phyloP scores from a whole-genome alignment of 2,888 invertebrate species.

The Autographa pulchrina region DNA sequence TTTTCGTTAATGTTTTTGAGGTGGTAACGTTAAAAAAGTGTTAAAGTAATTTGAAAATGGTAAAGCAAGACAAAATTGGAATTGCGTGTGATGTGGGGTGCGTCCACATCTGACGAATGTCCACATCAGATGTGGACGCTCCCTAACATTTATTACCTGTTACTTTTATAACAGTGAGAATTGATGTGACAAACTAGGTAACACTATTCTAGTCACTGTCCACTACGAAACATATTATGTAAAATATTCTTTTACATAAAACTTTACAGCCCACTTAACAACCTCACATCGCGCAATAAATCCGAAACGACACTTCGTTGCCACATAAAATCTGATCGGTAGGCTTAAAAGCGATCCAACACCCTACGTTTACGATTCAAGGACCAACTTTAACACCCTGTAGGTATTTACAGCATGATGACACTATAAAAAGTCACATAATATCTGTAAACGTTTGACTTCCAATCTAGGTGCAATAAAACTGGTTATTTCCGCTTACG shows the following conservation, averaged over 20 bases:
- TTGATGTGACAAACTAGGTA: neutral
- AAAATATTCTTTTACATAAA: conserved; percentile 63
- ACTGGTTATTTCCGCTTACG: conserved; percentile 64
- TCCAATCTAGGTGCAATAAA: conserved; percentile 74
- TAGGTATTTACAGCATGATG: conserved; percentile 79
- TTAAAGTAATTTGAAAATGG: neutral
- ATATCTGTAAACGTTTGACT: conserved; percentile 84
- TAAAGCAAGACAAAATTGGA: neutral
- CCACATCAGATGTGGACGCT: too few relatives aligned
- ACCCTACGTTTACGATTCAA: conserved; percentile 81
- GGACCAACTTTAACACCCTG: conserved; percentile 78
- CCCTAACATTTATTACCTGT: neutral
- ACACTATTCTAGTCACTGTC: conserved; percentile 30
- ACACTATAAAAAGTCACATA: conserved; percentile 81
- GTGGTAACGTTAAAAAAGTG: neutral
- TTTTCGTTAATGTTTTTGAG: conserved; percentile 6
- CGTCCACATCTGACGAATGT: too few relatives aligned
- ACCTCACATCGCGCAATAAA: conserved; percentile 76
- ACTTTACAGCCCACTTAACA: conserved; percentile 74
- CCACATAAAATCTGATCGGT: conserved; percentile 82
- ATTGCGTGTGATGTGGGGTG: neutral
- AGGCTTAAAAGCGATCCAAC: conserved; percentile 78
- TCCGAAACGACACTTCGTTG: conserved; percentile 78
- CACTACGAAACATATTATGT: conserved; percentile 59
- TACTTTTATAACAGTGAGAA: neutral